Evolutionary conservation across 2,113 vertebrate species (phyloP).

Genomic region (Murina feae): DNA sequence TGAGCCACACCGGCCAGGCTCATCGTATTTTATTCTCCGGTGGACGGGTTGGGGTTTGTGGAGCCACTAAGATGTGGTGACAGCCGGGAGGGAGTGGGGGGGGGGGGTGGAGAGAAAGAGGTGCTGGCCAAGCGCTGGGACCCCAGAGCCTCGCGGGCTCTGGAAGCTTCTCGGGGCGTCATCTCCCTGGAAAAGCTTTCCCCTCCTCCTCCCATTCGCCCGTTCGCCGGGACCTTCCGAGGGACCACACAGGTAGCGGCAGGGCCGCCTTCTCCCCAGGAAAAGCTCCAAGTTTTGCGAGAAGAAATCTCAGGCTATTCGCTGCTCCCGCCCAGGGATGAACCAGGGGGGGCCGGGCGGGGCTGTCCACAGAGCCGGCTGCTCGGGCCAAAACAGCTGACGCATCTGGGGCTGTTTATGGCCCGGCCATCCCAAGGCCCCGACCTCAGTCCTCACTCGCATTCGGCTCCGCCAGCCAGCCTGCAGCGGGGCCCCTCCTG

Average conservation of each 20-base stretch:
- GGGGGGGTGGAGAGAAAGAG: neutral
- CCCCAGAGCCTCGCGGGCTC: no score
- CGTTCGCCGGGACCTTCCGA: neutral
- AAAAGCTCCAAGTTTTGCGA: neutral
- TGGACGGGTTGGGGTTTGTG: neutral
- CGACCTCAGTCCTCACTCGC: neutral
- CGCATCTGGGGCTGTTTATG: conserved; percentile 56
- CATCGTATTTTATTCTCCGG: neutral
- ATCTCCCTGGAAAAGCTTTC: no score
- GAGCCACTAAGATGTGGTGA: neutral
- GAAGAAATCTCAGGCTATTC: neutral
- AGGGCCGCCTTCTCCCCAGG: neutral
- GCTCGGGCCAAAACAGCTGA: conserved; percentile 62
- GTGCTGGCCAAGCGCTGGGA: neutral
- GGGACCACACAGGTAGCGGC: neutral
- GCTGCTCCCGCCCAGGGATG: neutral
- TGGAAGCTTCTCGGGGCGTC: no score
- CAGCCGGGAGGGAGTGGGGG: neutral
- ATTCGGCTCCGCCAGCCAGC: neutral
- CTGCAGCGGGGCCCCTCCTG: neutral
- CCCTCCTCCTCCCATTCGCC: no score
- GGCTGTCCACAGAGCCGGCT: conserved; percentile 29
- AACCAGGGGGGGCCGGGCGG: conserved; percentile 15
- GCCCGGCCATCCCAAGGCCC: conserved; percentile 30
- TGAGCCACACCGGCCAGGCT: no score